Evolutionary conservation across 2,113 vertebrate species (phyloP).

Genomic region (Boulengeromyrus knoepffleri): DNA sequence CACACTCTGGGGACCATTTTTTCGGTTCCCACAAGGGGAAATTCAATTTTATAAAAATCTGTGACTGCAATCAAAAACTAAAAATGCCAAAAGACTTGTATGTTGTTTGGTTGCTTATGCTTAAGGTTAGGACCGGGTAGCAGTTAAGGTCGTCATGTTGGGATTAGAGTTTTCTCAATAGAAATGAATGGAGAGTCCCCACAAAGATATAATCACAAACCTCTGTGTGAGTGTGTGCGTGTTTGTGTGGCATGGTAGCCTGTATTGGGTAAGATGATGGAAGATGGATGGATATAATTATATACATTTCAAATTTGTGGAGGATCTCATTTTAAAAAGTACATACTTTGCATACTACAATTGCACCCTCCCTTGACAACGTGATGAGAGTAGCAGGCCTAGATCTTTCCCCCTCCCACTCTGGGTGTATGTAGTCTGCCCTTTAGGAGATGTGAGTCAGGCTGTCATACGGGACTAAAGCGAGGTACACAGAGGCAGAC

Average conservation of each 20-base stretch:
- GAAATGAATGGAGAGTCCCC: background rate
- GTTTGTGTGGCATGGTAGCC: background rate
- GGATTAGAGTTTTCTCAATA: background rate
- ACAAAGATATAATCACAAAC: background rate
- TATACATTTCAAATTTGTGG: background rate
- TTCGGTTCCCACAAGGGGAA: background rate
- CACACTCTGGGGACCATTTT: background rate
- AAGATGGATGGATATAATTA: background rate
- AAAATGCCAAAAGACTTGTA: background rate
- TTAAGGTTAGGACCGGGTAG: background rate
- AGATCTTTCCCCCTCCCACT: background rate
- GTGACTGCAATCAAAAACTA: background rate
- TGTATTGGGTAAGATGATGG: background rate
- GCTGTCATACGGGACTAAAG: background rate
- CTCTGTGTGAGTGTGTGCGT: background rate
- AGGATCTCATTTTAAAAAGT: background rate
- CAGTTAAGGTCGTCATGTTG: background rate
- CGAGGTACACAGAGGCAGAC: background rate
- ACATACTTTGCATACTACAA: background rate
- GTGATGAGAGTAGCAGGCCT: background rate
- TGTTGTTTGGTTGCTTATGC: background rate
- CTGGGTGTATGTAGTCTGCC: background rate
- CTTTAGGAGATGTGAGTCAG: background rate
- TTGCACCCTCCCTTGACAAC: background rate
- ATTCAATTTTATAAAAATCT: background rate